Base-by-base conservation (phyloP, 2,888 invertebrate genomes). In the Schizaphis graminum region DNA sequence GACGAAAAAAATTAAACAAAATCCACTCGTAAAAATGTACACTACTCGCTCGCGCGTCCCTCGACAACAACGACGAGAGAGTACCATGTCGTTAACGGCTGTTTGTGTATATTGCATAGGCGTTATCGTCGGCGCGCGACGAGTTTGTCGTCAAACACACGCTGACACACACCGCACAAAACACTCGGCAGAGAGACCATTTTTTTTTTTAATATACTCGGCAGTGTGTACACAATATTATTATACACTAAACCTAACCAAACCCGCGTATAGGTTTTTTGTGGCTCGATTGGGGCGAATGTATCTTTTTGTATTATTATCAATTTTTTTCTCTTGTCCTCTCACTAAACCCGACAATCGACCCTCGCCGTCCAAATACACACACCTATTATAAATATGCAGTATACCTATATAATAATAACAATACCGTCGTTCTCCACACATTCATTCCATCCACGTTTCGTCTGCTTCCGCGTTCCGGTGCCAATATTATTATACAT, bases 131-230 rank as follows among this genome's bases (percentile, higher is more conserved):
- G 61, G 85, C 61, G 90, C 13, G 35, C 44, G 16, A 56, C 35
- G 94, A 90, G 94, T 94, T 94, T 91, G 91, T 94, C 67, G 94
- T 94, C 94, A 91, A 94, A 94, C 94, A 86, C 61, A 88, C 44
- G 21, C 53, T 53, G 53, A 44, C 44, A 61, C 86, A 11, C 26
- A 4, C 49, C 13, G 11, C 47, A 47, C 86, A 44, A 86, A 86
- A 86, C 56, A 47, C 47, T 35, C 35, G 35, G 77, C 77, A 3
- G 77, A 77, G 77, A 77, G 35, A 77, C 35, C 21, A 35, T 77
- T 8, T 67, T 21, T 77, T 77, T 77, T 77, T 35, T 77, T 86
- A 84, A 13, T 35, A 56, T 44, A 91, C 91, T 24, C 4, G 28
- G n/a, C 21, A 77, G 41, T 53, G 41, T 53, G 57, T 85, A 57